Percentiles rank a stretch among this genome's conserved stretches.
Evolutionary conservation across 2,888 invertebrate genomes (phyloP).

Genomic region (Eledona agricola): DNA sequence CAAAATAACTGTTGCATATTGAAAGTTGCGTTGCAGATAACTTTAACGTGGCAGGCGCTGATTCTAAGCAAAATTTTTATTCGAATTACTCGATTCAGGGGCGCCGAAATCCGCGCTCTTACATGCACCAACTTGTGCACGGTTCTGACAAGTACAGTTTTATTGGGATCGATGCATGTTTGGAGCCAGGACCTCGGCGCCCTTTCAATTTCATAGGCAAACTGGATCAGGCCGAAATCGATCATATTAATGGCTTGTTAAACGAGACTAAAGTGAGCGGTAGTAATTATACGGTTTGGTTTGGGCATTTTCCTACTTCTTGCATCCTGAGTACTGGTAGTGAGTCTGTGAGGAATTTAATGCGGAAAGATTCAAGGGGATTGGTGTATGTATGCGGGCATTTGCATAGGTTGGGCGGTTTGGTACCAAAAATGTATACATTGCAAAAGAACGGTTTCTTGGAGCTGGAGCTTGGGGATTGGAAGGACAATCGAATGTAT

Average conservation of each 20-base stretch:
- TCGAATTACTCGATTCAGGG: slow-evolving; percentile 84
- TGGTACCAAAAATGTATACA: slow-evolving; percentile 86
- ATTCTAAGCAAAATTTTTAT: slow-evolving; percentile 78
- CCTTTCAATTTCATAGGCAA: slow-evolving; percentile 93
- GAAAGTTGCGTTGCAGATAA: slow-evolving; percentile 73
- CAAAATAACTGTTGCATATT: not conserved
- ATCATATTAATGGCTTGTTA: slow-evolving; percentile 67
- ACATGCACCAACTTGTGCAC: slow-evolving; percentile 70
- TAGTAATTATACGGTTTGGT: slow-evolving; percentile 76
- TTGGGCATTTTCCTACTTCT: slow-evolving; percentile 93
- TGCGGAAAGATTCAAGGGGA: slow-evolving; percentile 69
- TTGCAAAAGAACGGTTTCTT: slow-evolving; percentile 82
- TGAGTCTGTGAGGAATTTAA: slow-evolving; percentile 66
- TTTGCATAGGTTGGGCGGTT: slow-evolving; percentile 83
- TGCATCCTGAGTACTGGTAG: slow-evolving; percentile 73
- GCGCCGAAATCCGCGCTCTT: slow-evolving; percentile 72
- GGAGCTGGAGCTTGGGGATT: slow-evolving; percentile 90
- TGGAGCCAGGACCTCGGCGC: slow-evolving; percentile 84
- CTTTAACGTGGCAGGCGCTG: slow-evolving; percentile 79
- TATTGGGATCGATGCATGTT: slow-evolving; percentile 86
- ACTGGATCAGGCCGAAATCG: slow-evolving; percentile 68
- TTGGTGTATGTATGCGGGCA: slow-evolving; percentile 90
- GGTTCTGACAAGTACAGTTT: slow-evolving; percentile 78
- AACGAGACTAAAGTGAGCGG: slow-evolving; percentile 64
- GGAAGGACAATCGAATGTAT: slow-evolving; percentile 89